Evolutionary conservation across 2,113 vertebrate species (phyloP).

Genomic region (Rhea pennata): DNA sequence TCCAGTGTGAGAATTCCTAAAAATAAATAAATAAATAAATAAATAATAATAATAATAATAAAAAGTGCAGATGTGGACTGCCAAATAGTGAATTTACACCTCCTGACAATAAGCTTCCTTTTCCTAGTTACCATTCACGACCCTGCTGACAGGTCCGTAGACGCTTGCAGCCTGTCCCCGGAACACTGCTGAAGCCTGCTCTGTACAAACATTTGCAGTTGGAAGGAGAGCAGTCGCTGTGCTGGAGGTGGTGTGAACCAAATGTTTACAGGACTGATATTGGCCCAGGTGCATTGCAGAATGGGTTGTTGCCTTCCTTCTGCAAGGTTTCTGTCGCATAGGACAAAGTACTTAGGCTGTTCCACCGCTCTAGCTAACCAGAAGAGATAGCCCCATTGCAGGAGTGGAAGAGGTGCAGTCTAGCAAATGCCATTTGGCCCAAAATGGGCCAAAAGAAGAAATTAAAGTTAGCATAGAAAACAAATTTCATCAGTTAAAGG

Average conservation of each 20-base stretch:
- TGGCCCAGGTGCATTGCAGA: not conserved
- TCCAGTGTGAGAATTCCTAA: not conserved
- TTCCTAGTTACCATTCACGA: not conserved
- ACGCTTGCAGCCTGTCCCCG: not conserved
- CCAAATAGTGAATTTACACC: not conserved
- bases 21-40: not conserved
- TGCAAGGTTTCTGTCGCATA: not conserved
- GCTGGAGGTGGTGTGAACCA: not conserved
- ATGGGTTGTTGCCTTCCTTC: not conserved
- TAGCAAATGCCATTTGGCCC: not conserved
- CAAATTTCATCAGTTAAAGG: conserved; percentile 47
- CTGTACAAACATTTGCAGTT: not conserved
- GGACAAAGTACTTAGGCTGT: not conserved
- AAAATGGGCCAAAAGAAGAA: conserved; percentile 17
- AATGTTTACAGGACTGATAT: not conserved
- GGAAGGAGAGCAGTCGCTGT: not conserved
- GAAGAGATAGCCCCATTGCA: not conserved
- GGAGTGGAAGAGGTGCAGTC: not conserved
- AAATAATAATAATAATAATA: no score
- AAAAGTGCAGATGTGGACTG: not conserved
- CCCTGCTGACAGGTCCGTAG: not conserved
- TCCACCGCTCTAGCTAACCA: not conserved
- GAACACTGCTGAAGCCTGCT: not conserved
- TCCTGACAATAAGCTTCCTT: not conserved
- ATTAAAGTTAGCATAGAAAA: conserved; percentile 51